Evolutionary conservation across 2,113 vertebrate species (phyloP).

Genomic region (Rhodinocichla rosea): DNA sequence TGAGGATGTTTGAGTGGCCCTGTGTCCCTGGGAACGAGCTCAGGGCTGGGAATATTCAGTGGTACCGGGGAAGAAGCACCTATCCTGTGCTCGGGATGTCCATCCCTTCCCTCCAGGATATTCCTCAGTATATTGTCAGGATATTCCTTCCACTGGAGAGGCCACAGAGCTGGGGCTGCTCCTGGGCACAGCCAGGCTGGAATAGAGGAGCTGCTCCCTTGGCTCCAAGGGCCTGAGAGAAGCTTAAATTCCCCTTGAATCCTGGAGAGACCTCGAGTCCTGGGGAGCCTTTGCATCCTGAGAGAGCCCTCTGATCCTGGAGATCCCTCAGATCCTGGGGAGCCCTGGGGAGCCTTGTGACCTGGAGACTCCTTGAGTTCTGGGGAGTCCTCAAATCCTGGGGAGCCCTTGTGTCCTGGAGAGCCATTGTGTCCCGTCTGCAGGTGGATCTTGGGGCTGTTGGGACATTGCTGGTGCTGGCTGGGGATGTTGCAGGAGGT

Average conservation of each 20-base stretch:
- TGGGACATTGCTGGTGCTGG: fast-evolving
- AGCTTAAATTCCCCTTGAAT: neutral
- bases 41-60: neutral
- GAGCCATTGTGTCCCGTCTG: fast-evolving
- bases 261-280: neutral
- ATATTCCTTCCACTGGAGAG: neutral
- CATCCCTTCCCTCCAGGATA: fast-evolving
- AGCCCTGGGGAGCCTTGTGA: fast-evolving
- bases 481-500: neutral
- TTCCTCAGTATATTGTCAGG: neutral
- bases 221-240: fast-evolving
- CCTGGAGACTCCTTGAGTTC: too few relatives aligned
- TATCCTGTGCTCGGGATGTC: neutral
- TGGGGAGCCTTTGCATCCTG: neutral
- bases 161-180: neutral
- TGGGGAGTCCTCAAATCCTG: neutral
- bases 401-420: fast-evolving
- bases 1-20: fast-evolving
- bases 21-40: neutral
- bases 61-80: fast-evolving
- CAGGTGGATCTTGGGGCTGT: fast-evolving
- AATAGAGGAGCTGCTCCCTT: neutral
- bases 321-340: fast-evolving
- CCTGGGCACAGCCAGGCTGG: neutral
- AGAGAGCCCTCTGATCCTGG: neutral